Evolutionary conservation across 2,797 vertebrate genomes (phyloP).

Genomic region (Bovichtus diacanthus): DNA sequence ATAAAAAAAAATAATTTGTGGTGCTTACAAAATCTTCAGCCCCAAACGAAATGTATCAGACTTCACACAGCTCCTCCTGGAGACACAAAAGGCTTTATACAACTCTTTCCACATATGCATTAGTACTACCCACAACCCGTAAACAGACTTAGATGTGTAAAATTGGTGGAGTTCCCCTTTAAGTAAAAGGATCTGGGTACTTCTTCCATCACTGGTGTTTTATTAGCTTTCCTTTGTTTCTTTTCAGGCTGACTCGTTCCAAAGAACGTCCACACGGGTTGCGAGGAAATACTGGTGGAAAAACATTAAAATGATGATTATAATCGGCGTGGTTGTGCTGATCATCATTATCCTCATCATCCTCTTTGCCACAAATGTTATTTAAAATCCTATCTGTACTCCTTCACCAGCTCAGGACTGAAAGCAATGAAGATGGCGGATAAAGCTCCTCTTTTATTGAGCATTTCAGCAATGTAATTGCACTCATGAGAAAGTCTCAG

Average conservation of each 20-base stretch:
- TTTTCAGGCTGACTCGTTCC: constrained; percentile 87
- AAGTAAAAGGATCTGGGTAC: not conserved
- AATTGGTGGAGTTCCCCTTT: not conserved
- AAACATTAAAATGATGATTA: constrained; percentile 87
- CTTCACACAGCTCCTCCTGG: not conserved
- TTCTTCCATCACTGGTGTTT: not conserved
- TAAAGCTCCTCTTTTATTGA: not conserved
- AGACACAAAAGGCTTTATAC: not conserved
- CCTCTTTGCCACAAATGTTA: constrained; percentile 82
- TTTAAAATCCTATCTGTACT: constrained; percentile 43
- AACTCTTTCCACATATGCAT: not conserved
- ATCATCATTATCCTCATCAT: constrained; percentile 86
- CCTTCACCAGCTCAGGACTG: not conserved
- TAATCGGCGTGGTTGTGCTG: constrained; percentile 81
- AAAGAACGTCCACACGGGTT: constrained; percentile 81
- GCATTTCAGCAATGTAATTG: not conserved
- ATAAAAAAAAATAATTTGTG: no score
- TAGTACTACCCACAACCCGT: not conserved
- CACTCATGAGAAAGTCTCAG: not conserved
- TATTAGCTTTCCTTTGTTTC: not conserved
- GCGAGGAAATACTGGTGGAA: constrained; percentile 89
- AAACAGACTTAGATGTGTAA: not conserved
- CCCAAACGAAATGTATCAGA: not conserved
- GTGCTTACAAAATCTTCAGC: no score
- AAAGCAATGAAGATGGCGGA: not conserved